Percentiles rank a stretch among this genome's conserved stretches.
These are phyloP conservation scores for Plectrocnemia conspersa DNA, from an alignment of 1,140 invertebrate species.

Conservation along the genomic window DNA sequence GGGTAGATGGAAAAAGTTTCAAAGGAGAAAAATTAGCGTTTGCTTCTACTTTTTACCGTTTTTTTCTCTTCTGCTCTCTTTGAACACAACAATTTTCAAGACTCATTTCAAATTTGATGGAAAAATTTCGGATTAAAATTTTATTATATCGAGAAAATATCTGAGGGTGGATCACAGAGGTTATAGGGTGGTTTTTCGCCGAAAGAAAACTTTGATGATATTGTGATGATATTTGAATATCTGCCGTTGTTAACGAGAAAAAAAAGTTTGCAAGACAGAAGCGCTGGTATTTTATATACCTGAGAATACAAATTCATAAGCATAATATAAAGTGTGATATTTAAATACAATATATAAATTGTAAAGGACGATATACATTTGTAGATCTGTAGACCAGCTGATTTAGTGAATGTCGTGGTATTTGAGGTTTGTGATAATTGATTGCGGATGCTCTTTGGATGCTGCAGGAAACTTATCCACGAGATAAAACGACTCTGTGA, in stretches of 20 bases:
- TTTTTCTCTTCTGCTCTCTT: slow-evolving; percentile 27
- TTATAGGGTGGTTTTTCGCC: slow-evolving; percentile 18
- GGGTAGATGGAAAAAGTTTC: slow-evolving; percentile 35
- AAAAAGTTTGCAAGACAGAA: slow-evolving; percentile 4
- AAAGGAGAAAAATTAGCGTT: slow-evolving; percentile 34
- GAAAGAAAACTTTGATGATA: slow-evolving; percentile 22
- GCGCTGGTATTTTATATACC: no score
- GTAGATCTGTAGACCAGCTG: slow-evolving; percentile 11
- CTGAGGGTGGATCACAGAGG: slow-evolving; percentile 25
- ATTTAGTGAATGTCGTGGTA: slow-evolving; percentile 24
- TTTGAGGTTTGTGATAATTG: slow-evolving; percentile 32
- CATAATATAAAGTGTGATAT: no score
- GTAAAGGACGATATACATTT: neutral
- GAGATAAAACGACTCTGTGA: slow-evolving; percentile 20
- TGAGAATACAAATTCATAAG: no score
- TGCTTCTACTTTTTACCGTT: slow-evolving; percentile 22
- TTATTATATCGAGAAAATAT: slow-evolving; percentile 34
- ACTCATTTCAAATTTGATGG: slow-evolving; percentile 36
- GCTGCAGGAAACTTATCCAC: slow-evolving; percentile 25
- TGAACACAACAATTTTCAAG: slow-evolving; percentile 35
- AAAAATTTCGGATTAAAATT: slow-evolving; percentile 37
- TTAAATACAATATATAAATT: no score
- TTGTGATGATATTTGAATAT: slow-evolving; percentile 27
- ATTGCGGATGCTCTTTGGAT: slow-evolving; percentile 32
- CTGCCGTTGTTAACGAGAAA: slow-evolving; percentile 16